These are phyloP conservation scores for Meloe dianella DNA, from an alignment of 2,888 invertebrate genomes.

Conservation along the genomic window DNA sequence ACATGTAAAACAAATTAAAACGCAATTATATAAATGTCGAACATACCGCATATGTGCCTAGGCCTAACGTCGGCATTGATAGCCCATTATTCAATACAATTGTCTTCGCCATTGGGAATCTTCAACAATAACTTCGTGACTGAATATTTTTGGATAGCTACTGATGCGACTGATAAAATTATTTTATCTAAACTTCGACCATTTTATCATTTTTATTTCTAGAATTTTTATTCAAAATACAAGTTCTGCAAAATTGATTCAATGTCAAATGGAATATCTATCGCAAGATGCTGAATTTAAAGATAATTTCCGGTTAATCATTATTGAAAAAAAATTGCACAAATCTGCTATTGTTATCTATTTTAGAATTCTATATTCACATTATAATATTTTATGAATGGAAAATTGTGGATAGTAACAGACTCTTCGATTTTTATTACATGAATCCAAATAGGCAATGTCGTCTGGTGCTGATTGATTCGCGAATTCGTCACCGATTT, in stretches of 20 bases:
- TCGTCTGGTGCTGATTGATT: no score
- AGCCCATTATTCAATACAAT: slow-evolving; percentile 50
- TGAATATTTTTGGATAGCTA: slow-evolving; percentile 48
- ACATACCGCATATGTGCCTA: slow-evolving; percentile 69
- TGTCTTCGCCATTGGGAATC: background rate
- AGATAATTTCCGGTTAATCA: no score
- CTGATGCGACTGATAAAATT: slow-evolving; percentile 46
- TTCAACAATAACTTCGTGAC: background rate
- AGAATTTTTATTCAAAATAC: background rate
- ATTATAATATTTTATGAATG: no score
- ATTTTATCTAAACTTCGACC: slow-evolving; percentile 19
- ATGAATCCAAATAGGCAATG: no score
- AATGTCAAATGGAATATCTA: background rate
- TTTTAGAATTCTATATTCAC: slow-evolving; percentile 50
- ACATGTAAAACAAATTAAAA: no score
- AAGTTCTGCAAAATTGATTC: background rate
- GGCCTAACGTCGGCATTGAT: slow-evolving; percentile 66
- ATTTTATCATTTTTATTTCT: slow-evolving; percentile 3
- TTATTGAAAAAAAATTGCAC: no score
- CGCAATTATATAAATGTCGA: no score
- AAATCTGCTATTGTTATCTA: no score
- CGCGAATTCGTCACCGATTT: no score
- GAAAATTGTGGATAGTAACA: no score
- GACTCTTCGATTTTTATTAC: no score
- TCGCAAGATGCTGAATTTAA: no score